These are phyloP conservation scores for Iphiclides podalirius DNA, from an alignment of 2,888 invertebrate species.

Conservation along the genomic window DNA sequence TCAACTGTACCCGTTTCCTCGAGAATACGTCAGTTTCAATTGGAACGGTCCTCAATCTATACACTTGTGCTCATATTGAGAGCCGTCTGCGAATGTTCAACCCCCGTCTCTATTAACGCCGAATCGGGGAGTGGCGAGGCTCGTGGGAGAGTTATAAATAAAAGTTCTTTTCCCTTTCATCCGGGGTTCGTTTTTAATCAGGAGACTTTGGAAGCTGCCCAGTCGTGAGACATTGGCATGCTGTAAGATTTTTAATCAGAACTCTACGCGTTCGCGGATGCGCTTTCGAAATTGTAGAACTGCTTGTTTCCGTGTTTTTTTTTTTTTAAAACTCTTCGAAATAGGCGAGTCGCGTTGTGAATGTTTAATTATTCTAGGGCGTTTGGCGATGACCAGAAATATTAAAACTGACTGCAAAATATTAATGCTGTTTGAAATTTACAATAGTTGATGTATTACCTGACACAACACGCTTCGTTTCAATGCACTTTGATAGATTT, in stretches of 20 bases:
- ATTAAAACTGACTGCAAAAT: too few species aligned
- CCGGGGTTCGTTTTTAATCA: slow-evolving; percentile 56
- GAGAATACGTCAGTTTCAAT: too few species aligned
- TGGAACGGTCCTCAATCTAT: too few species aligned
- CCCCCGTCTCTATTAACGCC: slow-evolving; percentile 2
- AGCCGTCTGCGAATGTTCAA: neutral
- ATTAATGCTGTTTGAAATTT: too few species aligned
- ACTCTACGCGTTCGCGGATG: slow-evolving; percentile 23
- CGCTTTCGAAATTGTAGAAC: slow-evolving; percentile 25
- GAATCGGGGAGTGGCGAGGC: slow-evolving; percentile 12
- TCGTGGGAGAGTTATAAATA: slow-evolving; percentile 29
- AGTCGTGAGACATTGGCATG: slow-evolving; percentile 41
- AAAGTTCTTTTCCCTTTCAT: slow-evolving; percentile 31
- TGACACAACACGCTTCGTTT: too few species aligned
- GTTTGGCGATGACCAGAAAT: too few species aligned
- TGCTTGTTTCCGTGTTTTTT: slow-evolving; percentile 15
- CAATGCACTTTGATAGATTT: too few species aligned
- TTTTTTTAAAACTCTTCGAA: neutral
- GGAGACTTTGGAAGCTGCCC: slow-evolving; percentile 53
- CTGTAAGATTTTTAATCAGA: slow-evolving; percentile 44
- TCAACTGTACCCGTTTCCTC: too few species aligned
- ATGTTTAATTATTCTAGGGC: neutral
- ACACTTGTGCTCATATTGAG: neutral
- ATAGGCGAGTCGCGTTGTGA: neutral
- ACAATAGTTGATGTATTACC: too few species aligned